Conservation (phyloP, 2,797 vertebrate genomes). For the Hozukius guyotensis region DNA sequence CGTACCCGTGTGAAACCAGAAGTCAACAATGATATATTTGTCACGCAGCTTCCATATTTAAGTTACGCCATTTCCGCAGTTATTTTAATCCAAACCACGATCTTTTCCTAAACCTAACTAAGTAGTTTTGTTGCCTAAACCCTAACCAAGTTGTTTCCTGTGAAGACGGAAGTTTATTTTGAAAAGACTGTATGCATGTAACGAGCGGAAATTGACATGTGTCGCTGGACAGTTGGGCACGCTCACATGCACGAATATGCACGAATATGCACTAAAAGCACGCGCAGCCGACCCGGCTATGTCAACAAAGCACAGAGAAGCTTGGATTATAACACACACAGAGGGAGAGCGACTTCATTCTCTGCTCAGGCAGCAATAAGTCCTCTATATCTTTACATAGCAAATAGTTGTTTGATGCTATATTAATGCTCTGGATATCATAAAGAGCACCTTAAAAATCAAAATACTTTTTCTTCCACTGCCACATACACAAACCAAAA, state of each 20-base stretch:
- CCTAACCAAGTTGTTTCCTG: neutral
- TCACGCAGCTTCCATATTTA: neutral
- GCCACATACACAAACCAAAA: neutral
- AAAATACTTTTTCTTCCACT: neutral
- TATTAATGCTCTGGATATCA: neutral
- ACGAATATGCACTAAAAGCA: too few relatives aligned
- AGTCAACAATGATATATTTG: neutral
- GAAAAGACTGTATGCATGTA: neutral
- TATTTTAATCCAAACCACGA: neutral
- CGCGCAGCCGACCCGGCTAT: too few relatives aligned
- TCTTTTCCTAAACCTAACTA: neutral
- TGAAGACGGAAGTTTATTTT: neutral
- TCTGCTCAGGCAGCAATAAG: neutral
- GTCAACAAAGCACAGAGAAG: neutral
- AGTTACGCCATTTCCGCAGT: neutral
- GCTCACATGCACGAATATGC: too few relatives aligned
- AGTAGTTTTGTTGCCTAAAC: neutral
- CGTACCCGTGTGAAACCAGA: neutral
- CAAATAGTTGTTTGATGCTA: neutral
- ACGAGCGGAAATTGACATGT: accelerated
- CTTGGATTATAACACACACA: neutral
- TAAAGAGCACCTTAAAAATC: neutral
- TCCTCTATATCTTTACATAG: neutral
- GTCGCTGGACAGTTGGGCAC: neutral
- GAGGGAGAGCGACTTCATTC: neutral